phyloP scores from a whole-genome alignment of 2,113 vertebrate species.

The Oxyruncus cristatus region DNA sequence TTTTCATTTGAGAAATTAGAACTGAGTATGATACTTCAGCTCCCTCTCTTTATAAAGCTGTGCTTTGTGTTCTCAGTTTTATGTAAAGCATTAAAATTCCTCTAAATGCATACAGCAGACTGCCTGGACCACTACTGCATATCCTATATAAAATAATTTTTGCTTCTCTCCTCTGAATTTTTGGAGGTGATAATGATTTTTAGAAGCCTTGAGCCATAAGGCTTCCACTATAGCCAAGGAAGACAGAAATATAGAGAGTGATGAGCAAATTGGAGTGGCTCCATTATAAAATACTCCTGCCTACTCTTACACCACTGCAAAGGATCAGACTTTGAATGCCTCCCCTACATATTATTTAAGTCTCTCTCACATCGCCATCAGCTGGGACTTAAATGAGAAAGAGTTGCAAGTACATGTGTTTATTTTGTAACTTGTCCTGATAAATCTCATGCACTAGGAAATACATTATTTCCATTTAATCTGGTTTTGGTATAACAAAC shows the following conservation, averaged over 20 bases:
- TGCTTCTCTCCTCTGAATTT: not conserved
- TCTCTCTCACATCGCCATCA: not conserved
- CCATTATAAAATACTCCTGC: not conserved
- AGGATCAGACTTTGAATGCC: not conserved
- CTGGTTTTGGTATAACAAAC: not conserved
- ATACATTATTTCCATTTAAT: not conserved
- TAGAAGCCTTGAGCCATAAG: not conserved
- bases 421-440: not conserved
- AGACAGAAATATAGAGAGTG: not conserved
- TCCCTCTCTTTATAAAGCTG: not conserved
- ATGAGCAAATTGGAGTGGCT: not conserved
- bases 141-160: not conserved
- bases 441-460: not conserved
- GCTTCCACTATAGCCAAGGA: not conserved
- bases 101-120: not conserved
- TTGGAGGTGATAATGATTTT: not conserved
- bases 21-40: not conserved
- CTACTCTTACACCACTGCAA: not conserved
- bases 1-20: not conserved
- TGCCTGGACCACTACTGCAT: not conserved
- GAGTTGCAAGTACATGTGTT: fast-evolving
- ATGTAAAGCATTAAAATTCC: not conserved
- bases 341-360: not conserved
- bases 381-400: not conserved
- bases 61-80: not conserved